phyloP scores from a whole-genome alignment of 2,113 vertebrate genomes.

The Corythoichthys intestinalis region DNA sequence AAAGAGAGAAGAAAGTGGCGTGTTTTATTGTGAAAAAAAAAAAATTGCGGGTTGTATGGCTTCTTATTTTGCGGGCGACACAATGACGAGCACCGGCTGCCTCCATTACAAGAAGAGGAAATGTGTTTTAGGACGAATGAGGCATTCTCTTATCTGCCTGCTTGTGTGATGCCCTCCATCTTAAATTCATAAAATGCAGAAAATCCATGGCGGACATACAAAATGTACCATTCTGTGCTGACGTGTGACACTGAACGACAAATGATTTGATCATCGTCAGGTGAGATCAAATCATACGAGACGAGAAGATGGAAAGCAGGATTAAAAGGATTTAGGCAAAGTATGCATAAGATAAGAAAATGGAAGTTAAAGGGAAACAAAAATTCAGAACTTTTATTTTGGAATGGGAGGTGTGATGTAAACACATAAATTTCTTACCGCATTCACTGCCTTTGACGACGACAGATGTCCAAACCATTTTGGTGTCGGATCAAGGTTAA shows the following conservation, averaged over 20 bases:
- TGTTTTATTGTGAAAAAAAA: slow-evolving; percentile 49
- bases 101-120: slow-evolving; percentile 56
- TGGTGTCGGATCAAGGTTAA: too few relatives aligned
- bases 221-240: not conserved
- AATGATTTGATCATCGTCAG: not conserved
- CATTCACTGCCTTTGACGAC: too few relatives aligned
- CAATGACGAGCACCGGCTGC: slow-evolving; percentile 32
- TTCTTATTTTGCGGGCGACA: slow-evolving; percentile 37
- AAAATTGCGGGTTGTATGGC: not conserved
- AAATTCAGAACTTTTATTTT: too few relatives aligned
- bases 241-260: not conserved
- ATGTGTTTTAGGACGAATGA: slow-evolving; percentile 43
- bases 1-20: slow-evolving; percentile 20
- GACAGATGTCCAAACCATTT: too few relatives aligned
- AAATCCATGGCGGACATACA: not conserved
- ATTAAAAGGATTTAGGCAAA: too few relatives aligned
- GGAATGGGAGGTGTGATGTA: too few relatives aligned
- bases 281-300: not conserved
- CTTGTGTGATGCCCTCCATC: slow-evolving; percentile 1
- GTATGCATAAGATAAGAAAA: too few relatives aligned
- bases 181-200: not conserved
- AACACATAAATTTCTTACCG: too few relatives aligned
- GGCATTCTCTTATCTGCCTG: slow-evolving; percentile 49
- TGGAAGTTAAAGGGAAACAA: too few relatives aligned
- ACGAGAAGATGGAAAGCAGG: too few relatives aligned